phyloP scores from a whole-genome alignment of 2,888 invertebrate species.

The Oscheius sp. region DNA sequence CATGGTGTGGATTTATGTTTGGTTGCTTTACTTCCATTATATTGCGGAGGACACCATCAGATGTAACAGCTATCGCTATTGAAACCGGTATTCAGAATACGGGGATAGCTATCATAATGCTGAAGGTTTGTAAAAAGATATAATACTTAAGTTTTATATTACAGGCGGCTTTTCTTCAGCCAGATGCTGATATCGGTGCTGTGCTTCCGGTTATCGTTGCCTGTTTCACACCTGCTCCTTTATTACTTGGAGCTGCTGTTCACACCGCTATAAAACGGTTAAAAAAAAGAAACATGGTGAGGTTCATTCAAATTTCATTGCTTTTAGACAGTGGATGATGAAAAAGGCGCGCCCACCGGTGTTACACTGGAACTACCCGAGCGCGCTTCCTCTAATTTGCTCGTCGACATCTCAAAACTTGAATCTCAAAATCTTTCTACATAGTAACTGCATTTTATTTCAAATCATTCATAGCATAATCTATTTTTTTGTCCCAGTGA shows the following conservation, averaged over 20 bases:
- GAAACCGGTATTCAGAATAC: constrained; percentile 72
- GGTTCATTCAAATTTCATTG: not conserved
- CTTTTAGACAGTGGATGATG: constrained; percentile 1
- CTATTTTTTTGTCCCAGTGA: constrained; percentile 10
- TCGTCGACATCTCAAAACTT: constrained; percentile 27
- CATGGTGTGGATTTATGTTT: constrained; percentile 73
- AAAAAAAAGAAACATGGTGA: constrained; percentile 37
- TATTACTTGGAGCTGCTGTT: constrained; percentile 73
- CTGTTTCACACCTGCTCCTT: constrained; percentile 90
- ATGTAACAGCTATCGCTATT: constrained; percentile 71
- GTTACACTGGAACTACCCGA: constrained; percentile 20
- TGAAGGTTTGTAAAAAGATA: constrained; percentile 55
- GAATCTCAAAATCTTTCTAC: constrained; percentile 21
- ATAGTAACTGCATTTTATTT: constrained; percentile 1
- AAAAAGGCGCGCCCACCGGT: not conserved
- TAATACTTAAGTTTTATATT: not conserved
- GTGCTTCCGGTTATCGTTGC: constrained; percentile 90
- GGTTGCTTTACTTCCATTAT: constrained; percentile 71
- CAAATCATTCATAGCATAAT: constrained; percentile 8
- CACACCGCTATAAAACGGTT: constrained; percentile 58
- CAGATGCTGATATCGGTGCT: constrained; percentile 73
- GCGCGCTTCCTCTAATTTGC: constrained; percentile 7
- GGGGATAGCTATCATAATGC: constrained; percentile 72
- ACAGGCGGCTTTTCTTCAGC: constrained; percentile 70
- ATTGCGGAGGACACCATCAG: constrained; percentile 57